Percentiles rank a stretch among this genome's conserved stretches.
These are phyloP conservation scores for Gobiocypris rarus DNA, from an alignment of 2,113 vertebrate genomes.

Conservation along the genomic window DNA sequence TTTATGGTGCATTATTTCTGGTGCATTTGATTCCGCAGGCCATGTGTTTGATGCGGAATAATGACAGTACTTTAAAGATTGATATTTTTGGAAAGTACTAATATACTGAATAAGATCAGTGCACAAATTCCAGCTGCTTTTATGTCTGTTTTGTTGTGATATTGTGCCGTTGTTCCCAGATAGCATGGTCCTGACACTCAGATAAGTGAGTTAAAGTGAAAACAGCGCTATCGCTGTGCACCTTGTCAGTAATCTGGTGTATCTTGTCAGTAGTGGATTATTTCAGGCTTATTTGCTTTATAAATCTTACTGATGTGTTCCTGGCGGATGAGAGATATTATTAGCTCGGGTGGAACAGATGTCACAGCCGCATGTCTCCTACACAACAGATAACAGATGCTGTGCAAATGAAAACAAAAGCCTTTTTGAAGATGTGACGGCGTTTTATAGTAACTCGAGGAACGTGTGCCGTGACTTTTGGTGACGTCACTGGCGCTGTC, in stretches of 20 bases:
- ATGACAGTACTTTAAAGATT: neutral
- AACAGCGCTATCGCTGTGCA: neutral
- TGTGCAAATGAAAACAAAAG: neutral
- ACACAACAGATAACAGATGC: neutral
- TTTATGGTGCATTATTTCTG: slow-evolving; percentile 1
- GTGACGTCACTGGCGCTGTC: neutral
- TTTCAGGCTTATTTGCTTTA: slow-evolving; percentile 16
- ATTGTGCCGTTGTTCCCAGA: neutral
- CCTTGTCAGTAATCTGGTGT: neutral
- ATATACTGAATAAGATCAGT: neutral
- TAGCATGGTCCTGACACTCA: neutral
- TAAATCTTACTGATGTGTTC: neutral
- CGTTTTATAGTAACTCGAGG: neutral
- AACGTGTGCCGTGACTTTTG: neutral
- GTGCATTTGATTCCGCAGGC: neutral
- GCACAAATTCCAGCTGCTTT: neutral
- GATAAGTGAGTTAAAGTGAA: slow-evolving; percentile 15
- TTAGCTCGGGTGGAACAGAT: slow-evolving; percentile 16
- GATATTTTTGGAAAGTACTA: neutral
- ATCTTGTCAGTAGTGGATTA: slow-evolving; percentile 27
- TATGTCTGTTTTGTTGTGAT: slow-evolving; percentile 5
- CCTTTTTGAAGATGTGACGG: neutral
- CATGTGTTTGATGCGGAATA: neutral
- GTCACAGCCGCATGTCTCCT: neutral
- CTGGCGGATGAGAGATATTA: slow-evolving; percentile 3